These are phyloP conservation scores for Nesometra sesokonis DNA, from an alignment of 35 echinoderm and acorn worm genomes.

Conservation along the genomic window DNA sequence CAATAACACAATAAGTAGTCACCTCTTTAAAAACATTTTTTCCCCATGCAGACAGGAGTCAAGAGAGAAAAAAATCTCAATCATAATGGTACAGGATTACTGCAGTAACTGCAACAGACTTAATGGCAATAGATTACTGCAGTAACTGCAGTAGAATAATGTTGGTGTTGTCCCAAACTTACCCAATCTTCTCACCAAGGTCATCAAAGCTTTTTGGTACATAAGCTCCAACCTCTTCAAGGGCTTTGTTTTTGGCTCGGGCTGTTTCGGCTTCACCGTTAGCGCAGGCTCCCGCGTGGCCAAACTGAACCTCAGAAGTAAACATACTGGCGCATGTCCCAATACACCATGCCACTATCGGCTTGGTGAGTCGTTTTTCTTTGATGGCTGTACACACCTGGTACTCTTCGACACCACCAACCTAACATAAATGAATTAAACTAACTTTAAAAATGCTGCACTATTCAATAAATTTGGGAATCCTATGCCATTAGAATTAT, in stretches of 20 bases:
- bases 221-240: slow-evolving; percentile 70
- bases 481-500: neutral
- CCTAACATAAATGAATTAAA: slow-evolving; percentile 14
- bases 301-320: slow-evolving; percentile 92
- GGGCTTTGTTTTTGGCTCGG: slow-evolving; percentile 81
- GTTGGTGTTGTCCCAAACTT: too few species aligned
- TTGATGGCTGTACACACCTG: slow-evolving; percentile 64
- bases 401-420: slow-evolving; percentile 90
- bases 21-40: neutral
- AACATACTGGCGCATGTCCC: slow-evolving; percentile 95
- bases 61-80: too few species aligned
- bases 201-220: slow-evolving; percentile 96
- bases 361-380: slow-evolving; percentile 63
- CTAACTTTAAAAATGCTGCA: neutral
- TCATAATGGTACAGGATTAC: too few species aligned
- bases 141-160: too few species aligned
- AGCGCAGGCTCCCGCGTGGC: slow-evolving; percentile 88
- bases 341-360: slow-evolving; percentile 91
- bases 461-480: neutral
- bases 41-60: too few species aligned
- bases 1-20: neutral
- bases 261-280: slow-evolving; percentile 86
- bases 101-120: too few species aligned
- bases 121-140: too few species aligned
- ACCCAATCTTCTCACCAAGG: slow-evolving; percentile 81